A percentile compares a stretch with the other conserved stretches of the same genome.
phyloP scores from a whole-genome alignment of 2,113 vertebrate genomes.

The Tiliqua scincoides region DNA sequence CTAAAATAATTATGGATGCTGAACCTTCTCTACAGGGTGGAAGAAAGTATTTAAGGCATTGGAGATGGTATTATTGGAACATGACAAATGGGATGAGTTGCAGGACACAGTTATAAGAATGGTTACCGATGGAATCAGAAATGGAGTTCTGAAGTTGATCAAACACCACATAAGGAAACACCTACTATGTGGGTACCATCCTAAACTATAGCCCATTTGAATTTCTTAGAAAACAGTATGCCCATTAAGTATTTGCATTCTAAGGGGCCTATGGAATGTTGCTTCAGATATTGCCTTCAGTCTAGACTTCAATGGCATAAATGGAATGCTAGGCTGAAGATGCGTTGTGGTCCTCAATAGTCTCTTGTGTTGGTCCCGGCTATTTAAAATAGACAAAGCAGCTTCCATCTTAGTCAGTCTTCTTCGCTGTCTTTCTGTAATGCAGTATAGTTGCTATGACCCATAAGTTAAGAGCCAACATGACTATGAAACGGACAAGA shows the following conservation, averaged over 20 bases:
- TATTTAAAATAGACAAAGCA: neutral
- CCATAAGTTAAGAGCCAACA: slow-evolving; percentile 89
- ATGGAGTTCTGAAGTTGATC: neutral
- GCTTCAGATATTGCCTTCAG: neutral
- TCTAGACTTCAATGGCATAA: neutral
- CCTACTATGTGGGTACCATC: neutral
- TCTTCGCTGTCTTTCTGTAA: slow-evolving; percentile 80
- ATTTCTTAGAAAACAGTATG: neutral
- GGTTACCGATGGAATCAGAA: neutral
- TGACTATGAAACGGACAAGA: slow-evolving; percentile 84
- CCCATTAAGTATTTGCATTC: neutral
- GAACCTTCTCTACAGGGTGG: neutral
- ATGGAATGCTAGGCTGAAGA: neutral
- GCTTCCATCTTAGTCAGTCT: slow-evolving; percentile 71
- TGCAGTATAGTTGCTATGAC: slow-evolving; percentile 84
- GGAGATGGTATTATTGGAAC: neutral
- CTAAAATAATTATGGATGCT: neutral
- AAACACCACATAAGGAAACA: neutral
- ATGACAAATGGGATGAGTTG: neutral
- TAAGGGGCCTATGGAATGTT: neutral
- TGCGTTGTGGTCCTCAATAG: neutral
- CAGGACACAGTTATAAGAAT: neutral
- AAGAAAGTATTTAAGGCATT: neutral
- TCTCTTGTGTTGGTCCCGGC: slow-evolving; percentile 16
- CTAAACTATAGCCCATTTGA: neutral